Percentiles rank a stretch among this genome's conserved stretches.
Evolutionary conservation across 2,888 invertebrate species (phyloP).

Genomic region (Pristionchus fissidentatus): DNA sequence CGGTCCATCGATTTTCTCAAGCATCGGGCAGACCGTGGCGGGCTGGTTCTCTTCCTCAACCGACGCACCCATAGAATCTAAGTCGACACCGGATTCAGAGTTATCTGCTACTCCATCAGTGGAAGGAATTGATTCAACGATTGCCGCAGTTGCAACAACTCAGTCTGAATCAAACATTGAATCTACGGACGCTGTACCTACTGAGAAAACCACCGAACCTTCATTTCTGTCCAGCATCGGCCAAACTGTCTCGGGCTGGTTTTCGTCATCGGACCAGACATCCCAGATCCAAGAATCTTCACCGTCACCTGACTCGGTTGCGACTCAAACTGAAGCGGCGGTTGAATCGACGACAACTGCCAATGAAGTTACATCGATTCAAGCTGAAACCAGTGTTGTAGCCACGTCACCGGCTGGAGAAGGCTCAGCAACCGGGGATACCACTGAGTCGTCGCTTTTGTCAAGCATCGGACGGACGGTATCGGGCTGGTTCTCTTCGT

Average conservation of each 20-base stretch:
- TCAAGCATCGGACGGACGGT: not conserved
- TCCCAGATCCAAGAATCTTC: too few relatives aligned
- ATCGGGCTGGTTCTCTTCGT: not conserved
- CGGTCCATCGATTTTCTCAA: not conserved
- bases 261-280: too few relatives aligned
- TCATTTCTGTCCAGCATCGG: not conserved
- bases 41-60: conserved; percentile 17
- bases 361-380: too few relatives aligned
- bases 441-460: not conserved
- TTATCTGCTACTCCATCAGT: not conserved
- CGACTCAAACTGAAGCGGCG: too few relatives aligned
- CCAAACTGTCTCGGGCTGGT: not conserved
- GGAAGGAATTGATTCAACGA: too few relatives aligned
- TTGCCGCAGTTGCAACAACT: too few relatives aligned
- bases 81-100: not conserved
- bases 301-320: too few relatives aligned
- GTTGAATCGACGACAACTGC: too few relatives aligned
- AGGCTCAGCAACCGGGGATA: not conserved
- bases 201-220: not conserved
- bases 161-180: not conserved
- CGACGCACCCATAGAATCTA: not conserved
- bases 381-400: too few relatives aligned
- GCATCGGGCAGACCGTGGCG: not conserved
- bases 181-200: not conserved
- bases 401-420: too few relatives aligned